phyloP scores from a whole-genome alignment of 2,797 vertebrate genomes.

The Xenopus petersii region DNA sequence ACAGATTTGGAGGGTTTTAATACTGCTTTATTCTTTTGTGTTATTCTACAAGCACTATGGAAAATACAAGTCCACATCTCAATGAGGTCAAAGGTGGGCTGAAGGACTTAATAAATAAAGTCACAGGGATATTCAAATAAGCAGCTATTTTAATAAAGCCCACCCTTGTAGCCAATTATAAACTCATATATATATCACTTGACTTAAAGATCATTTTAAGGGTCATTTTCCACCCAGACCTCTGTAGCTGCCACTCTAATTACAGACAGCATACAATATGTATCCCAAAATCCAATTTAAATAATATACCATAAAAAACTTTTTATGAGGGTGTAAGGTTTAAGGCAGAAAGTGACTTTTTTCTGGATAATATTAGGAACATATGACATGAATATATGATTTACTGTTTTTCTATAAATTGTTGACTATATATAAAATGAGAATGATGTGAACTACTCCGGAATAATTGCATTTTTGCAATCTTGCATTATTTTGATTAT shows the following conservation, averaged over 20 bases:
- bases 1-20: neutral
- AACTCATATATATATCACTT: neutral
- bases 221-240: neutral
- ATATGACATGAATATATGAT: no score
- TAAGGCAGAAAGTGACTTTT: no score
- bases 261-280: neutral
- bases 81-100: neutral
- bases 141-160: slow-evolving; percentile 10
- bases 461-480: no score
- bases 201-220: slow-evolving; percentile 1
- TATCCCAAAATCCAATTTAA: neutral
- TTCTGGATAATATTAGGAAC: no score
- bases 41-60: neutral
- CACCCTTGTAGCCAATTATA: neutral
- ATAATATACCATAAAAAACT: no score
- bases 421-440: no score
- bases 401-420: no score
- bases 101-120: slow-evolving; percentile 1
- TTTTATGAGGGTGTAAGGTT: no score
- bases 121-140: neutral
- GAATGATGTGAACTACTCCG: no score
- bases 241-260: neutral
- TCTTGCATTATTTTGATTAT: no score
- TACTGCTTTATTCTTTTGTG: neutral
- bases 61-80: neutral